phyloP scores from a whole-genome alignment of 1,140 invertebrate genomes.

The Zaprionus vittiger region DNA sequence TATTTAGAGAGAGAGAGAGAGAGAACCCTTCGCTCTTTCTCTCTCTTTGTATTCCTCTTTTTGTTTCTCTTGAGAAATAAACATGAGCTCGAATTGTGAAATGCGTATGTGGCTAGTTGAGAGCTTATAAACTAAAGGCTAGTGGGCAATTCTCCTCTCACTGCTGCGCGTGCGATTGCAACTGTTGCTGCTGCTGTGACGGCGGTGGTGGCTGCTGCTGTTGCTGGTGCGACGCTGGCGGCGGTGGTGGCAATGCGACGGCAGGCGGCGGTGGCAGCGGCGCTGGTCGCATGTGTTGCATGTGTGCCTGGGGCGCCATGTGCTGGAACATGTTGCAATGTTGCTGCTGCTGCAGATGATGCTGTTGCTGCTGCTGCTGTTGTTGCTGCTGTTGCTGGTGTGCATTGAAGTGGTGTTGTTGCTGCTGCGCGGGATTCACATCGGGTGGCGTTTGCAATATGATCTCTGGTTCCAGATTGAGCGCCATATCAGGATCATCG shows the following conservation, averaged over 20 bases:
- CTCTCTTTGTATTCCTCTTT: background rate
- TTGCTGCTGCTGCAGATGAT: conserved; percentile 71
- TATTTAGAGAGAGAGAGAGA: background rate
- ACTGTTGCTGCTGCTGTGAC: conserved; percentile 66
- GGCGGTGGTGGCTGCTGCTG: conserved; percentile 48
- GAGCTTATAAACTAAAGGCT: conserved; percentile 47
- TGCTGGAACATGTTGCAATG: conserved; percentile 83
- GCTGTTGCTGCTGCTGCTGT: conserved; percentile 62
- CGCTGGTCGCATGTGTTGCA: conserved; percentile 73
- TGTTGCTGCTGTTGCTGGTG: conserved; percentile 64
- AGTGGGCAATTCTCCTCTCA: conserved; percentile 44
- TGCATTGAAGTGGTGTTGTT: conserved; percentile 73
- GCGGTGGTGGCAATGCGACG: conserved; percentile 54
- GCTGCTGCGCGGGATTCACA: conserved; percentile 72
- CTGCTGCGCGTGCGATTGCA: conserved; percentile 55
- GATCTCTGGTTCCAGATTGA: conserved; percentile 79
- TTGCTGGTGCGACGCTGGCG: conserved; percentile 68
- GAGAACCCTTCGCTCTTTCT: conserved; percentile 1
- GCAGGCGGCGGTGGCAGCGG: conserved; percentile 60
- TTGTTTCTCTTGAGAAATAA: no score
- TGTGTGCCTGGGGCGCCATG: conserved; percentile 78
- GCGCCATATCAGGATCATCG: conserved; percentile 74
- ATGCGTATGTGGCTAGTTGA: conserved; percentile 53
- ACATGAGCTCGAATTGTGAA: conserved; percentile 42
- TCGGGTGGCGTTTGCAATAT: conserved; percentile 77